Percentiles rank a stretch among this genome's conserved stretches.
These are phyloP conservation scores for Kobus ellipsiprymnus DNA, from an alignment of 2,113 vertebrate genomes.

Conservation along the genomic window DNA sequence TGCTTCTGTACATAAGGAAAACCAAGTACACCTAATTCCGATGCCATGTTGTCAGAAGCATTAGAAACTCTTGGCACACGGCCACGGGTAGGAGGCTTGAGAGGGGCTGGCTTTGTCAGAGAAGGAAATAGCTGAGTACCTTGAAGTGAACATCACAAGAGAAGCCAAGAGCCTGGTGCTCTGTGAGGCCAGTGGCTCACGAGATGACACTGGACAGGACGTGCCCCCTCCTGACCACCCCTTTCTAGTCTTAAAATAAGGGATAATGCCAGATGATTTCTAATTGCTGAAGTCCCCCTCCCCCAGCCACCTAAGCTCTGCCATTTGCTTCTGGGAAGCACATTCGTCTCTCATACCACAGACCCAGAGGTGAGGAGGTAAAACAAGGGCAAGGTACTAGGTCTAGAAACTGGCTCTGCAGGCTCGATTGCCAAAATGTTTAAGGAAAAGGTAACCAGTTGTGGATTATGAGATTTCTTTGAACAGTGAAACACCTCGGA, in stretches of 20 bases:
- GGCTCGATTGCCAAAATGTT: not conserved
- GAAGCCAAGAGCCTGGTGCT: constrained; percentile 53
- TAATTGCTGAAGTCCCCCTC: not conserved
- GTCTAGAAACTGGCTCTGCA: not conserved
- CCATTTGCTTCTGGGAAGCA: not conserved
- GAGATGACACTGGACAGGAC: not conserved
- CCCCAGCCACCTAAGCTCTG: not conserved
- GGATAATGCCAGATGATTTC: not conserved
- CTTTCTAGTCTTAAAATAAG: not conserved
- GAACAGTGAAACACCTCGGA: not conserved
- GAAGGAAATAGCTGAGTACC: constrained; percentile 65
- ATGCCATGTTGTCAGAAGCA: not conserved
- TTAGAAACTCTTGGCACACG: constrained; percentile 35
- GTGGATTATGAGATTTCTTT: not conserved
- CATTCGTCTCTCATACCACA: not conserved
- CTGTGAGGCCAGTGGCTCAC: not conserved
- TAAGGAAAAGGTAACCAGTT: not conserved
- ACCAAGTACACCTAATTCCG: constrained; percentile 29
- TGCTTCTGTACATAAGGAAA: constrained; percentile 48
- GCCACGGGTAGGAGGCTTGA: not conserved
- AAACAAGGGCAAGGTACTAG: not conserved
- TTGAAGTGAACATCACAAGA: constrained; percentile 57
- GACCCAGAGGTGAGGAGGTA: not conserved
- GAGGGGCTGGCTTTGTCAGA: constrained; percentile 55
- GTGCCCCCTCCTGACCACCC: not conserved